Evolutionary conservation across 2,797 vertebrate genomes (phyloP).

Genomic region (Alcedo atthis): DNA sequence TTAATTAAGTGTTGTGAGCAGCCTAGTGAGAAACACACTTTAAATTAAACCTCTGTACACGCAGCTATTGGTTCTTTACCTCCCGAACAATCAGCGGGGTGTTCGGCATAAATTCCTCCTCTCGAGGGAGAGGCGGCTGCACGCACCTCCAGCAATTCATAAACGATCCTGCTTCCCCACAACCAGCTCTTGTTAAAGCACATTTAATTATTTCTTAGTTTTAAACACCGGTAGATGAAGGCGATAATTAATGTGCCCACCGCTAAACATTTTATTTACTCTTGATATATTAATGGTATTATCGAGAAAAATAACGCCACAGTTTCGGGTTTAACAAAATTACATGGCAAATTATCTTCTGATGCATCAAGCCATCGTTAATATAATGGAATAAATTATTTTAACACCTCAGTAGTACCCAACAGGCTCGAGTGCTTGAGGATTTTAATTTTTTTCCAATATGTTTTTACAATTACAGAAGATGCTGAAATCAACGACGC

Average conservation of each 20-base stretch:
- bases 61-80: conserved; percentile 97
- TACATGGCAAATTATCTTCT: conserved; percentile 86
- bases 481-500: conserved; percentile 66
- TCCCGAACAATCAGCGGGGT: conserved; percentile 94
- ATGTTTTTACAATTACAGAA: conserved; percentile 77
- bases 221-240: conserved; percentile 87
- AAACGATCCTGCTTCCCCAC: conserved; percentile 85
- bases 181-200: conserved; percentile 87
- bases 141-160: conserved; percentile 89
- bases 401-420: conserved; percentile 79
- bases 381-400: conserved; percentile 83
- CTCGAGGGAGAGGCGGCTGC: conserved; percentile 87
- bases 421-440: conserved; percentile 76
- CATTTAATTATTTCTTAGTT: conserved; percentile 91
- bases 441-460: conserved; percentile 76
- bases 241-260: conserved; percentile 92
- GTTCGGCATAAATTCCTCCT: conserved; percentile 91
- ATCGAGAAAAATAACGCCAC: conserved; percentile 73
- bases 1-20: conserved; percentile 99
- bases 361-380: conserved; percentile 79
- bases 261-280: conserved; percentile 93
- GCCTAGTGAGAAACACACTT: conserved; percentile 99
- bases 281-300: conserved; percentile 85
- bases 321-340: conserved; percentile 83
- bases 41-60: conserved; percentile 98